Base-by-base conservation (phyloP, 2,113 vertebrate species). In the Hirundichthys speculiger region DNA sequence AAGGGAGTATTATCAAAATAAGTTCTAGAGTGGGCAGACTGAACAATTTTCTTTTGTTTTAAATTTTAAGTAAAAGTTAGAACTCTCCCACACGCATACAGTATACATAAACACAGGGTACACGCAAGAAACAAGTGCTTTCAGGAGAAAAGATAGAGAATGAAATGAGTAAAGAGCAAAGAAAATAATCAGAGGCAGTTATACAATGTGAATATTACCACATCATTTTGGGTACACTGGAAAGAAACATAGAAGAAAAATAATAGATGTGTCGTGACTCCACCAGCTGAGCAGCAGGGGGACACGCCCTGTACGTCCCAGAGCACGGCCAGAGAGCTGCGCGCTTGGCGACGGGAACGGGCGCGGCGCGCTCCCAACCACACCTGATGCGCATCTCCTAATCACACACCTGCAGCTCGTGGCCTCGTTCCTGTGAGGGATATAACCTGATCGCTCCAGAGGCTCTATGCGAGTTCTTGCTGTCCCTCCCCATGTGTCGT, bases 81-180 rank as follows among this genome's bases (percentile, higher is more conserved):
- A 51, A 16, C 25, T 63, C 52, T 45, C 65, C 30, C 11, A 39
- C 61, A 42, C 18, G 15, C 38, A 52, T 30, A 41, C 34, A 20
- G 21, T 19, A 41, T 20, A 30, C 38, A 67, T 13, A 53, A 61
- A 39, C 15, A 3, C 59, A 67, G 45, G 56, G 55, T 55, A 49
- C 19, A 48, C 65, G 57, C 16, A 24, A 52, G 41, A 62, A 56
- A 55, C 15, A 49, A 69, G 80, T 76, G 72, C 59, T 70, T 68
- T 54, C 16, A 64, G 14, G 47, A 55, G 50, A 47, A 70, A 59
- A 55, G 48, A 74, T 11, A 39, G 43, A 69, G 67, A 27, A 63
- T 24, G 14, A 75, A 63, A 34, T 19, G 19, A 73, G 48, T 20
- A 19, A 19, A 60, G 41, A 64, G n/a, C 38, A 80, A 61, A 65